phyloP scores from a whole-genome alignment of 2,113 vertebrate genomes.

The Podarcis muralis region DNA sequence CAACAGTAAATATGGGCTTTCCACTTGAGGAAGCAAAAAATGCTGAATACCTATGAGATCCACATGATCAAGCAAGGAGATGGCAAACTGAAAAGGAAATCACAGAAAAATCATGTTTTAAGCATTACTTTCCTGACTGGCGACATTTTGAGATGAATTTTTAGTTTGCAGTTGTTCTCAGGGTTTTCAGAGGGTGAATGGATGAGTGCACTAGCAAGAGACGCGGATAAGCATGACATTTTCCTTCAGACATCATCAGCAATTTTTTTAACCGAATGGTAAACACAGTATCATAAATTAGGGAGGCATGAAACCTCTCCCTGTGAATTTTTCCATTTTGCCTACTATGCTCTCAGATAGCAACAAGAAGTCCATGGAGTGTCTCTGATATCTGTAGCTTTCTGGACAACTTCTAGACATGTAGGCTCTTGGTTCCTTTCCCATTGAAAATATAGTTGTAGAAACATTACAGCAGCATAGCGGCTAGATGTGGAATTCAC shows the following conservation, averaged over 20 bases:
- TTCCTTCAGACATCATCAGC: not conserved
- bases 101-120: rapidly evolving
- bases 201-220: not conserved
- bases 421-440: not conserved
- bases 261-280: not conserved
- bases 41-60: not conserved
- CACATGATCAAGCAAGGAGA: not conserved
- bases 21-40: not conserved
- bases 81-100: not conserved
- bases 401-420: not conserved
- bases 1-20: not conserved
- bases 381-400: not conserved
- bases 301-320: not conserved
- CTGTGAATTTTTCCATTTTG: not conserved
- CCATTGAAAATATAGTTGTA: not conserved
- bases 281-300: slow-evolving; percentile 2
- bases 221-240: not conserved
- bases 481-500: not conserved
- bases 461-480: not conserved
- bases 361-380: not conserved
- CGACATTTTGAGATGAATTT: not conserved
- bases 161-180: not conserved
- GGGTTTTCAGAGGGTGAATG: not conserved
- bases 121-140: not conserved
- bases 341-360: not conserved